Evolutionary conservation across 2,113 vertebrate genomes (phyloP), one percentile per base, ranked within the genome.

Genomic region (Hepsetus odoe): DNA sequence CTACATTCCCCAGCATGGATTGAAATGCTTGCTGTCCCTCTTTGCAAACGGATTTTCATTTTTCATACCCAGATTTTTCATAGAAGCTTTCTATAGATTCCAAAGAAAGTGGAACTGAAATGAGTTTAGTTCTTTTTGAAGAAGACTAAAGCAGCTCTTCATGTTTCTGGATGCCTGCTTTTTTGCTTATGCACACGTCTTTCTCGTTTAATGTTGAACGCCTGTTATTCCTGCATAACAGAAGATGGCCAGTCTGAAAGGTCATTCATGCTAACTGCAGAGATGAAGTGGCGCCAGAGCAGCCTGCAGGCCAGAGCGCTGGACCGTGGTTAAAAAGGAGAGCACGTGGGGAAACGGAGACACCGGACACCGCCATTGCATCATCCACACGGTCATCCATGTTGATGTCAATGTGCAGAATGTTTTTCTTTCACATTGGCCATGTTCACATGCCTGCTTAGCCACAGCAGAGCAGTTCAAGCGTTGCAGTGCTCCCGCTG

Each of bases 391-490:
- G 35, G 46, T 69, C 79, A 62, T 70, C 55, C 73, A 24, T 51
- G n/a, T 44, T 42, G 44, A 64, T 28, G 46, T 56, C 32, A 11
- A 74, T 26, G 46, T 30, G 18, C 61, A 67, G 69, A 79, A 44
- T 16, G 11, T 42, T 70, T 76, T 70, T 70, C 72, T 71, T 62
- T 35, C 46, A 66, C 77, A 59, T 58, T 51, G 66, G 38, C 35
- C 28, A 4, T 58, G 20, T 72, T 80, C 24, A 67, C 24, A 28
- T 58, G 51, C 46, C 12, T 33, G n/a, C 53, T 46, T 70, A 28
- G 65, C 53, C 65, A 69, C 13, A 20, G 26, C 65, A n/a, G 64
- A 14, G 38, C 74, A 56, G 49, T 35, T 76, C 64, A 30, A 62
- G 46, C 28, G 59, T n/a, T 65, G 44, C n/a, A 22, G 13, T 49